Conservation (phyloP, 2,113 vertebrate genomes). For the Thalassarche chlororhynchos region DNA sequence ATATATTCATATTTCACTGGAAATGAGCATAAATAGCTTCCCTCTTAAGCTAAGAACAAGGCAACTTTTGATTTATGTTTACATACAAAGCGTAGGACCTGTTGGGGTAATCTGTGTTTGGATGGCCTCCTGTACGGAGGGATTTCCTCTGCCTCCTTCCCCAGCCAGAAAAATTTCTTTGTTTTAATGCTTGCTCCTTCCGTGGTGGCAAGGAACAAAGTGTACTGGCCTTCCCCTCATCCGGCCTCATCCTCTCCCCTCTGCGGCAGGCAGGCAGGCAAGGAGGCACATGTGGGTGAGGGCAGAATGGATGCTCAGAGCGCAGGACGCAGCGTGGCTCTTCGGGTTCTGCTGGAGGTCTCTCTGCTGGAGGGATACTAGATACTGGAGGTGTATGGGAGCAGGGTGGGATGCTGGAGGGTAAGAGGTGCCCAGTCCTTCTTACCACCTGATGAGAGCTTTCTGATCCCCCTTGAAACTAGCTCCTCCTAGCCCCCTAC, state of each 20-base stretch:
- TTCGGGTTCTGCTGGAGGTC: not conserved
- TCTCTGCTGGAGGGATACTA: not conserved
- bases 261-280: not conserved
- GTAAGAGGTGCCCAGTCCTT: not conserved
- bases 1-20: not conserved
- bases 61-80: not conserved
- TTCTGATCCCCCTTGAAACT: not conserved
- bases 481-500: not conserved
- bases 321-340: accelerated
- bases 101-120: not conserved
- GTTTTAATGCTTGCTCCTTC: not conserved
- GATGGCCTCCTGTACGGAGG: not conserved
- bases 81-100: accelerated
- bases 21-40: not conserved
- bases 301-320: not conserved
- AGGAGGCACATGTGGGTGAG: accelerated
- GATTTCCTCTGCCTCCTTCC: not conserved
- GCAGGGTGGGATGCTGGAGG: not conserved
- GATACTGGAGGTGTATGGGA: not conserved
- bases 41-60: not conserved
- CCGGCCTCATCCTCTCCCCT: accelerated
- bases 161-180: not conserved
- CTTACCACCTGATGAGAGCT: not conserved
- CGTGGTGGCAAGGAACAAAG: not conserved
- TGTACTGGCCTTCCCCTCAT: accelerated